These are phyloP conservation scores for Sebastes taczanowskii DNA, from an alignment of 2,797 vertebrate species.

Conservation along the genomic window DNA sequence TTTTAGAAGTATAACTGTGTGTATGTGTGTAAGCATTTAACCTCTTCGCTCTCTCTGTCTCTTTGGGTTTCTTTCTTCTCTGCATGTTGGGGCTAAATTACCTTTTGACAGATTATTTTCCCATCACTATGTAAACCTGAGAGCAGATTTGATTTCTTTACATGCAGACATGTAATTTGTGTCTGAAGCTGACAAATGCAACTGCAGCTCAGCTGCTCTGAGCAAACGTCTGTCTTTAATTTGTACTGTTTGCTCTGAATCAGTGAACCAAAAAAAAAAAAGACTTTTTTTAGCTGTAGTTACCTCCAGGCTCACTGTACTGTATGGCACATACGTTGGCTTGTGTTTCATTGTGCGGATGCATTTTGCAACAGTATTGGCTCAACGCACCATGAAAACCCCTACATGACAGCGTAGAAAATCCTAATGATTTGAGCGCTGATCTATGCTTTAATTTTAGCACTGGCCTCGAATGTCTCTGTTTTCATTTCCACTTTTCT, in stretches of 20 bases:
- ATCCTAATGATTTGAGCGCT: background rate
- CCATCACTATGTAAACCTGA: background rate
- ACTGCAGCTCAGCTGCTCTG: constrained; percentile 35
- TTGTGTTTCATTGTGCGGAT: constrained; percentile 30
- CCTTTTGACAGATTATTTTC: background rate
- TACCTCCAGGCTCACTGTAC: constrained; percentile 22
- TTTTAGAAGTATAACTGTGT: background rate
- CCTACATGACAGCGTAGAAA: background rate
- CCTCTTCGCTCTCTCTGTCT: background rate
- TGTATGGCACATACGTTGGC: background rate
- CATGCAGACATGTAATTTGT: constrained; percentile 31
- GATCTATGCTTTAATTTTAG: constrained; percentile 5
- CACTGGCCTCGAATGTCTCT: background rate
- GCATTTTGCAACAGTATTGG: background rate
- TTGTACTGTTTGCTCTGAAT: constrained; percentile 50
- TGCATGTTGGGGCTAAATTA: background rate
- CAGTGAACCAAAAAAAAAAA: constrained; percentile 48
- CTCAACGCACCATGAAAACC: constrained; percentile 6
- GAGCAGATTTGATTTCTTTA: background rate
- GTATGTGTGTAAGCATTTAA: background rate
- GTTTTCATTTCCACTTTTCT: constrained; percentile 53
- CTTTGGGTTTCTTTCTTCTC: background rate
- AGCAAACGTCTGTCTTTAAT: constrained; percentile 55
- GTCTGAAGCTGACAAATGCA: constrained; percentile 22
- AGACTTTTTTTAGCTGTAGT: constrained; percentile 1